A percentile compares a stretch with the other conserved stretches of the same genome.
Evolutionary conservation across 2,113 vertebrate species (phyloP).

Genomic region (Eudyptes chrysolophus): DNA sequence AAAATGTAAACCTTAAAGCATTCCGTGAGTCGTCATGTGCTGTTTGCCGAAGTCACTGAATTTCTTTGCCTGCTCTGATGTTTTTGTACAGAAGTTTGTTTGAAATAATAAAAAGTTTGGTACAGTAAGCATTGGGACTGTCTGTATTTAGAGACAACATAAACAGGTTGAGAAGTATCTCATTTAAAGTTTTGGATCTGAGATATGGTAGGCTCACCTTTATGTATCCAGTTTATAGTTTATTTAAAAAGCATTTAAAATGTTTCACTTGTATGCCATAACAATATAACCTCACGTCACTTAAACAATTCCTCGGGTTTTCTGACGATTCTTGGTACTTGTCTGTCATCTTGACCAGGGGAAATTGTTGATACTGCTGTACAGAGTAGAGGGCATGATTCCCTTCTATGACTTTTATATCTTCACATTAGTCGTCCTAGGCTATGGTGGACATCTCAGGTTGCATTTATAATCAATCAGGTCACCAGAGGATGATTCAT

Average conservation of each 20-base stretch:
- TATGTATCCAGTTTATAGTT: not conserved
- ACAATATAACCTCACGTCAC: not conserved
- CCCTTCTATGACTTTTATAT: not conserved
- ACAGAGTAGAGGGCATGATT: not conserved
- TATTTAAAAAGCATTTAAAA: not conserved
- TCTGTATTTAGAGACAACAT: not conserved
- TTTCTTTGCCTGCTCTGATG: conserved; percentile 51
- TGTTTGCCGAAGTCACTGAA: conserved; percentile 51
- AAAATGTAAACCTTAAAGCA: conserved; percentile 44
- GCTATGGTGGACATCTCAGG: not conserved
- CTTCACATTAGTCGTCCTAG: not conserved
- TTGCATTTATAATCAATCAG: not conserved
- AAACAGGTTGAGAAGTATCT: not conserved
- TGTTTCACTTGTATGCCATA: not conserved
- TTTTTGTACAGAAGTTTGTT: conserved; percentile 74
- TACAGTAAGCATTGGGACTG: conserved; percentile 43
- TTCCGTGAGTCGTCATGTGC: conserved; percentile 39
- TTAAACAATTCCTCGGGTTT: not conserved
- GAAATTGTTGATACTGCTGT: not conserved
- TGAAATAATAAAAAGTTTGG: conserved; percentile 74
- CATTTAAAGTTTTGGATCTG: not conserved
- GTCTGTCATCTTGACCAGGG: not conserved
- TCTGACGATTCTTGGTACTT: not conserved
- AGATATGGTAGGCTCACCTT: not conserved
- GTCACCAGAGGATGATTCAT: not conserved